A percentile compares a stretch with the other conserved stretches of the same genome.
phyloP scores from a whole-genome alignment of 1,140 invertebrate species.

The Drosophila mauritiana region DNA sequence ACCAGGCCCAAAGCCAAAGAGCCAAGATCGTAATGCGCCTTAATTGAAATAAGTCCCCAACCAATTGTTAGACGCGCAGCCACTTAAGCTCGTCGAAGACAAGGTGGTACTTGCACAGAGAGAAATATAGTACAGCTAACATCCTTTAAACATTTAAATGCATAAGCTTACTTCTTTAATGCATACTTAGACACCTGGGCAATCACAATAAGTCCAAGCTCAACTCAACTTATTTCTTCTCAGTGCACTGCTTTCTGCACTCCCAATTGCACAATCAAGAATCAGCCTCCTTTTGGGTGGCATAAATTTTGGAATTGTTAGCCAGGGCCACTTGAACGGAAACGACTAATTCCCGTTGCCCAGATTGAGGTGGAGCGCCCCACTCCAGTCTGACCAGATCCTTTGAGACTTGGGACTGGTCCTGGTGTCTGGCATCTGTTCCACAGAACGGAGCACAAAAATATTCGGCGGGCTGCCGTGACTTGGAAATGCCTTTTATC shows the following conservation, averaged over 20 bases:
- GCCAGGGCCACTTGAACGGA: constrained; percentile 70
- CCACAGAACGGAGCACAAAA: constrained; percentile 35
- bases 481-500: constrained; percentile 66
- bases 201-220: no score
- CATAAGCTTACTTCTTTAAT: no score
- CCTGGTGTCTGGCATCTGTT: constrained; percentile 71
- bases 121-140: background rate
- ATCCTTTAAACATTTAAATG: background rate
- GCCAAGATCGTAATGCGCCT: constrained; percentile 76
- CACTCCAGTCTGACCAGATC: constrained; percentile 7
- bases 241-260: constrained; percentile 17
- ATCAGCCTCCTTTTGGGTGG: constrained; percentile 62
- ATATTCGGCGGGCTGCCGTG: constrained; percentile 19
- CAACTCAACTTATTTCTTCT: background rate
- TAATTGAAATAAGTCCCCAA: constrained; percentile 83
- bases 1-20: constrained; percentile 31
- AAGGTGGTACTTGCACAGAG: constrained; percentile 22
- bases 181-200: no score
- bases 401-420: constrained; percentile 15
- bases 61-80: constrained; percentile 72
- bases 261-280: constrained; percentile 83
- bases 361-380: constrained; percentile 59
- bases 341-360: constrained; percentile 76
- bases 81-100: constrained; percentile 66
- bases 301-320: constrained; percentile 82